Conservation (phyloP, 2,113 vertebrate genomes). For the Vicugna pacos region DNA sequence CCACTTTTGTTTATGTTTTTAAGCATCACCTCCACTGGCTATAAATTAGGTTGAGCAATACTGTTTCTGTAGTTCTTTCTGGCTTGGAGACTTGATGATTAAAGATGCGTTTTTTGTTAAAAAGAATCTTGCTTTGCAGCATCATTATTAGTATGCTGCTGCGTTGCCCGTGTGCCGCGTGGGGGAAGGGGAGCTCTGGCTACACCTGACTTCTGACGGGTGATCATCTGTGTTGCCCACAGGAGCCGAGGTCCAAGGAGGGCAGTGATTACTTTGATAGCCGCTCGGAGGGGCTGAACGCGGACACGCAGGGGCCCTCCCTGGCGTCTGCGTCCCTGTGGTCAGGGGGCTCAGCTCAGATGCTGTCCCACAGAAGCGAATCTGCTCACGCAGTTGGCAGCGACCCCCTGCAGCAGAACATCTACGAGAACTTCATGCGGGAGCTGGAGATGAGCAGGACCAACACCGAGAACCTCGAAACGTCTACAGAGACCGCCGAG, state of each 20-base stretch:
- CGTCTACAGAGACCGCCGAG: conserved; percentile 86
- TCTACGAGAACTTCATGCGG: conserved; percentile 96
- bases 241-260: conserved; percentile 95
- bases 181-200: background rate
- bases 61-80: background rate
- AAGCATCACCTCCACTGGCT: background rate
- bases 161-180: accelerated
- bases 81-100: background rate
- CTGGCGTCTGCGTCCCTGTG: conserved; percentile 90
- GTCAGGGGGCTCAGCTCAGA: conserved; percentile 87
- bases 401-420: conserved; percentile 92
- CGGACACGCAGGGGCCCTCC: conserved; percentile 89
- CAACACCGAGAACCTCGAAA: conserved; percentile 82
- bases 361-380: conserved; percentile 90
- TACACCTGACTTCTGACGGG: background rate
- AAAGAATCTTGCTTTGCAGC: background rate
- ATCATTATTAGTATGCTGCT: accelerated
- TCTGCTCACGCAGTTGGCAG: conserved; percentile 89
- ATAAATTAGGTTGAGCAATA: background rate
- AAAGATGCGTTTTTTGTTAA: background rate
- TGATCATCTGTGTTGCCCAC: conserved; percentile 63
- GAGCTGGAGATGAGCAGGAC: conserved; percentile 92
- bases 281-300: conserved; percentile 91
- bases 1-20: background rate
- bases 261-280: conserved; percentile 93